Conservation (phyloP, 2,113 vertebrate species). For the Mormyrus iriodes region DNA sequence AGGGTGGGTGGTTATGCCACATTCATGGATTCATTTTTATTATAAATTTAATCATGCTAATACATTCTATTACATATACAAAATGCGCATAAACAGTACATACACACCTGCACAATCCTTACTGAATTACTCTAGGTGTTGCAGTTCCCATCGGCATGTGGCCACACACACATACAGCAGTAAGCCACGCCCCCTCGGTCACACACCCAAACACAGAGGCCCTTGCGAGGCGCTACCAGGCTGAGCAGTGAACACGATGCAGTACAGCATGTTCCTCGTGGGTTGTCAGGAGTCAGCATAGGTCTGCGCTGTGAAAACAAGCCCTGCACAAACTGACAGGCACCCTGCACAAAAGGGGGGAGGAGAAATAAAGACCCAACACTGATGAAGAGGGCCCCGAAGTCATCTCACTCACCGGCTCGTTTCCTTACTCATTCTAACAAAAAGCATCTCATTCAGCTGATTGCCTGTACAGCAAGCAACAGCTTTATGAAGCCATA, state of each 20-base stretch:
- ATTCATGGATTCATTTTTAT: too few species aligned
- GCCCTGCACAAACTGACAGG: not conserved
- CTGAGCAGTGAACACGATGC: not conserved
- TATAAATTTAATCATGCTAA: too few species aligned
- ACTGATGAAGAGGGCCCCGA: not conserved
- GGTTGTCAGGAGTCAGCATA: not conserved
- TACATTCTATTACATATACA: too few species aligned
- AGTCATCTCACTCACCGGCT: not conserved
- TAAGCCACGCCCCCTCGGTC: not conserved
- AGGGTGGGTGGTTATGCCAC: too few species aligned
- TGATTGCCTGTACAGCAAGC: not conserved
- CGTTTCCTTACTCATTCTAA: not conserved
- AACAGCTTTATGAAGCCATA: not conserved
- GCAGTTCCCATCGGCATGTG: not conserved
- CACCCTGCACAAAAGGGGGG: not conserved
- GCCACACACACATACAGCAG: not conserved
- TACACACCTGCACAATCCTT: not conserved
- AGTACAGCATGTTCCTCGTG: not conserved
- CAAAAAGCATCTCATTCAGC: not conserved
- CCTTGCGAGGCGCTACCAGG: not conserved
- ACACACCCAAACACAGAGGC: not conserved
- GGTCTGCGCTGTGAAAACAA: not conserved
- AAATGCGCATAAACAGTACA: not conserved
- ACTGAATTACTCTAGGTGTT: not conserved
- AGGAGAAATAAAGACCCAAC: not conserved